A percentile compares a stretch with the other conserved stretches of the same genome.
Evolutionary conservation across 2,797 vertebrate species (phyloP).

Genomic region (Enteromius unitaeniatus): DNA sequence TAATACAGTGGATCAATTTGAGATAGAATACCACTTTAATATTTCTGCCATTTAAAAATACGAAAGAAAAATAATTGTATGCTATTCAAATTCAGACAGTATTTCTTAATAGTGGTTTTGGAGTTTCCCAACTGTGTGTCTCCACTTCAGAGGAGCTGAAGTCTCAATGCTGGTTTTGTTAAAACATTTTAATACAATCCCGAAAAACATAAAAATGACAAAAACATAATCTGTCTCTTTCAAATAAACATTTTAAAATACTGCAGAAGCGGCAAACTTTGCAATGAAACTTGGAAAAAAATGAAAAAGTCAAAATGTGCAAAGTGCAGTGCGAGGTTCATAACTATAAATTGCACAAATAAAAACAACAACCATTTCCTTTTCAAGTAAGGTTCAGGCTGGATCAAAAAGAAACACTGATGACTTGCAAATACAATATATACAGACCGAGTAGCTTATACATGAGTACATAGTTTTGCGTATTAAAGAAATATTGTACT

Average conservation of each 20-base stretch:
- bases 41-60: too few relatives aligned
- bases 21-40: too few relatives aligned
- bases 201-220: neutral
- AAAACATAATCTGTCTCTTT: conserved; percentile 8
- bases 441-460: conserved; percentile 1
- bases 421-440: conserved; percentile 19
- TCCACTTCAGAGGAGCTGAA: neutral
- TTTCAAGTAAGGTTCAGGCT: neutral
- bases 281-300: neutral
- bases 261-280: neutral
- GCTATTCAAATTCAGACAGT: neutral
- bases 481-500: neutral
- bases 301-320: neutral
- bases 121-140: neutral
- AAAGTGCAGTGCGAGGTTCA: neutral
- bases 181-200: conserved; percentile 1
- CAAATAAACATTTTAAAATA: conserved; percentile 20
- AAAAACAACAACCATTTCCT: neutral
- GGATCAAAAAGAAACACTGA: neutral
- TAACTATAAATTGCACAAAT: neutral
- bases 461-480: neutral
- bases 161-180: neutral
- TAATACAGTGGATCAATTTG: too few relatives aligned
- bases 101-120: neutral
- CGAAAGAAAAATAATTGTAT: neutral